Evolutionary conservation across 2,797 vertebrate species (phyloP), one percentile per base, ranked within the genome.

Genomic region (Paratrypauchen microcephalus): DNA sequence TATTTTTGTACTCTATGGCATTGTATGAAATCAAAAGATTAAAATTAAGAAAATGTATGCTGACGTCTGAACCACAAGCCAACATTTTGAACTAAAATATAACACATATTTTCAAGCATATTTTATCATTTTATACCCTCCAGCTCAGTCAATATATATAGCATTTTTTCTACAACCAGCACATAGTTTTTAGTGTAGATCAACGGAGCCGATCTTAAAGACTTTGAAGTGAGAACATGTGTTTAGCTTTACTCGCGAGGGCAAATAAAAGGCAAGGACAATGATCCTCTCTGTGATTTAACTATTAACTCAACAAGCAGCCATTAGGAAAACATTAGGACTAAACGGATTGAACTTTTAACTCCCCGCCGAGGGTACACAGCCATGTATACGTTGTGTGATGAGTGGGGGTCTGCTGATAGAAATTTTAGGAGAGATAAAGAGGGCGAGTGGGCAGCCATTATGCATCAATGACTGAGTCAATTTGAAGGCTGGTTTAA

Each of bases 1-100:
- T 92, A 92, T 92, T 92, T 92, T 92, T 92, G 85, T 92, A 92
- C 87, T 88, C 87, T 78, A 76, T 66, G 86, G 78, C 85, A 82
- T 90, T 86, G 80, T 81, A 86, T 84, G 77, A 84, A 80, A 83
- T 83, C 69, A 68, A 78, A 80, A 77, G 75, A 80, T 84, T 86
- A 83, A 82, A 86, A 89, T 85, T 82, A 89, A 90, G 75, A 71
- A 83, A 69, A 24, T 88, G 74, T 86, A 84, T 61, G 81, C 69
- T 86, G 68, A 76, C 73, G 69, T 72, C 66, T 84, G 79, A 86
- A 78, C 84, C 76, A 69, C 69, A 59, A 72, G 68, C 19, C 55
- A 30, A 21, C 5, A 11, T 70, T 80, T 81, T 73, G 71, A 75
- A 80, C 68, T 80, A 28, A 76, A 81, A 72, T 50, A 65, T 30